Evolutionary conservation across 2,888 invertebrate species (phyloP).

Genomic region (Drosophila pseudotalamancana): DNA sequence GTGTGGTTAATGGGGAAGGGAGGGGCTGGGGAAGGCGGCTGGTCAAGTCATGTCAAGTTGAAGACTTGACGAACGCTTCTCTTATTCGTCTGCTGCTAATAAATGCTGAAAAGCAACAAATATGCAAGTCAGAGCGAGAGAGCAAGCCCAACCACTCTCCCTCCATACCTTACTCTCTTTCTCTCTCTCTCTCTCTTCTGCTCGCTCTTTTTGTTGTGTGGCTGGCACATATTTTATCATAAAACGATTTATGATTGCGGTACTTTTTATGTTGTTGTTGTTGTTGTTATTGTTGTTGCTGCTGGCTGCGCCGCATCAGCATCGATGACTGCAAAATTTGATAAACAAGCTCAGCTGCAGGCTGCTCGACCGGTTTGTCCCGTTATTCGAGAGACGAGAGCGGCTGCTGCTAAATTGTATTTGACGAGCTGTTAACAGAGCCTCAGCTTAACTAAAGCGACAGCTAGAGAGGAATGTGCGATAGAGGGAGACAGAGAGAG

Average conservation of each 20-base stretch:
- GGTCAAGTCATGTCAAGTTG: constrained; percentile 62
- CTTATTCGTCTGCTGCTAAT: constrained; percentile 48
- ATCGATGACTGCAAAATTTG: constrained; percentile 65
- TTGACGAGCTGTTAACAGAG: constrained; percentile 69
- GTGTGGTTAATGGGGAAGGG: no score
- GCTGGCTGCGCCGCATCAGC: constrained; percentile 48
- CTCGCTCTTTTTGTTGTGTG: not conserved
- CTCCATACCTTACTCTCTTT: no score
- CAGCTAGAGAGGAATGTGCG: constrained; percentile 6
- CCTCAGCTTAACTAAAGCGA: constrained; percentile 45
- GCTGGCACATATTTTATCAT: constrained; percentile 61
- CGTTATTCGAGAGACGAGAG: constrained; percentile 12
- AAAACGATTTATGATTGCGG: constrained; percentile 75
- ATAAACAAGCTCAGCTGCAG: constrained; percentile 36
- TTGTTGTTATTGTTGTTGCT: constrained; percentile 27
- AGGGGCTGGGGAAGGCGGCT: no score
- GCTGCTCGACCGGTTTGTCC: constrained; percentile 9
- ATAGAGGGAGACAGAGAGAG: not conserved
- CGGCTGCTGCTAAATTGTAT: constrained; percentile 56
- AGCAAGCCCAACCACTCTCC: no score
- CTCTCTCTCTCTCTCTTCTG: not conserved
- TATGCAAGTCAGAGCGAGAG: constrained; percentile 37
- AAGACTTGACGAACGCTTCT: constrained; percentile 41
- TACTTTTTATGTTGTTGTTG: constrained; percentile 30
- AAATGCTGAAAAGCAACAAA: constrained; percentile 59